Evolutionary conservation across 2,888 invertebrate genomes (phyloP).

Genomic region (Metellina segmentata): DNA sequence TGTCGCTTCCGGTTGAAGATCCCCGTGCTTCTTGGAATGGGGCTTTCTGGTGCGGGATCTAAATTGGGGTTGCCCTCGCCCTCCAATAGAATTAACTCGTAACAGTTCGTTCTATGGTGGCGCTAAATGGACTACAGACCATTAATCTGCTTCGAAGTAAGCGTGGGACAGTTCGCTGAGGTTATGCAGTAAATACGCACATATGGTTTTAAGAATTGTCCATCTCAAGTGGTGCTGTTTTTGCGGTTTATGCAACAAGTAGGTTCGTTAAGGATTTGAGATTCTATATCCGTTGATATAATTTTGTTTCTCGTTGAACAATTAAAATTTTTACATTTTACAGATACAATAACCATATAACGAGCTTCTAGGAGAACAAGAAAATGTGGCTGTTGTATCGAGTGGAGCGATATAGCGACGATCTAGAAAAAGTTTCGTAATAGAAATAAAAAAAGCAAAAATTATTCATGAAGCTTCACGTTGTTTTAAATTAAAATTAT

Average conservation of each 20-base stretch:
- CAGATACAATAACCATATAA: background rate
- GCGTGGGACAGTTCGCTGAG: background rate
- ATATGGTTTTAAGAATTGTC: background rate
- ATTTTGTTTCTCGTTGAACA: background rate
- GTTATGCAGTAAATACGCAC: background rate
- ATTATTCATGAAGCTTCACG: too few species aligned
- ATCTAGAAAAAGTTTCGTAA: too few species aligned
- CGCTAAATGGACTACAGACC: constrained; percentile 38
- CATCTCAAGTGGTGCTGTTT: background rate
- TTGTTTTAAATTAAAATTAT: too few species aligned
- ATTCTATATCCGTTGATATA: background rate
- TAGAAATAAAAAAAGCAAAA: too few species aligned
- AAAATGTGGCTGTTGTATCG: background rate
- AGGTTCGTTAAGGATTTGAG: background rate
- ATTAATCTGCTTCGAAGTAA: constrained; percentile 34
- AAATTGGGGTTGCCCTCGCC: constrained; percentile 68
- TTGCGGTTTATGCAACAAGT: background rate
- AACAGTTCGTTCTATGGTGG: constrained; percentile 25
- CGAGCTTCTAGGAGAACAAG: background rate
- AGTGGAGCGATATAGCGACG: too few species aligned
- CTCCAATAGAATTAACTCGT: constrained; percentile 58
- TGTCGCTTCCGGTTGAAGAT: constrained; percentile 59
- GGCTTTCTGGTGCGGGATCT: constrained; percentile 21
- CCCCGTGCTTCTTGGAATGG: constrained; percentile 35
- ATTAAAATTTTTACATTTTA: background rate